Percentiles rank a stretch among this genome's conserved stretches.
Conservation (phyloP, 53 echinoderm and acorn worm genomes). For the Holothuria scabra region DNA sequence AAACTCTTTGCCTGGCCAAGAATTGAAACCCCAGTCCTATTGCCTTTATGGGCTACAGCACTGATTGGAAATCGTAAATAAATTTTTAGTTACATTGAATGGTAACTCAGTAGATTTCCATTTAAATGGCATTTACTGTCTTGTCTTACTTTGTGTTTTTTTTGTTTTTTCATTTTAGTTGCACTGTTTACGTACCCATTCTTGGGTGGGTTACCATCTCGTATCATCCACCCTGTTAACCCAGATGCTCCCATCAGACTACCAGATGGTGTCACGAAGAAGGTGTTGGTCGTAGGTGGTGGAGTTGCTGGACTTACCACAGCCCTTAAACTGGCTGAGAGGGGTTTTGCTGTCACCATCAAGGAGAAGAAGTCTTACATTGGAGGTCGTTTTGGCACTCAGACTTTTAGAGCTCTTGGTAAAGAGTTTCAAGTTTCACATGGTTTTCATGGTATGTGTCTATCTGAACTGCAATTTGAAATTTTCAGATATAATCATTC, state of each 20-base stretch:
- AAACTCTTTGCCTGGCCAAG: too few species aligned
- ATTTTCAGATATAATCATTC: neutral
- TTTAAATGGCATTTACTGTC: neutral
- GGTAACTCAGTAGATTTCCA: too few species aligned
- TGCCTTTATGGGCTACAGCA: too few species aligned
- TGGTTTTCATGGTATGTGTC: slow-evolving; percentile 60
- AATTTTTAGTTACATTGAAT: too few species aligned
- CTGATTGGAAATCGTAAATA: too few species aligned
- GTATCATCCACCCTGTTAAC: slow-evolving; percentile 61
- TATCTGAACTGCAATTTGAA: neutral
- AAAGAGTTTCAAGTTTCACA: slow-evolving; percentile 58
- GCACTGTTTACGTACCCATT: slow-evolving; percentile 20
- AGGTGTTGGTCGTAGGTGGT: slow-evolving; percentile 75
- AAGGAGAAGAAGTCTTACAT: slow-evolving; percentile 48
- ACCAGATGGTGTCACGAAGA: slow-evolving; percentile 63
- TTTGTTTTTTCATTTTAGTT: neutral
- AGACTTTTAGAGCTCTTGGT: slow-evolving; percentile 52
- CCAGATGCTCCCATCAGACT: slow-evolving; percentile 60
- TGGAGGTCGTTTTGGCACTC: slow-evolving; percentile 61
- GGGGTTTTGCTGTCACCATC: slow-evolving; percentile 74
- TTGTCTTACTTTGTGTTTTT: neutral
- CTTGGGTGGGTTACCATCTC: slow-evolving; percentile 28
- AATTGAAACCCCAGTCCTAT: too few species aligned
- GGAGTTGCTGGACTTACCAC: slow-evolving; percentile 73
- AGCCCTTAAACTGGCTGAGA: slow-evolving; percentile 71